phyloP scores from a whole-genome alignment of 2,888 invertebrate species.

The Anthophora plumipes region DNA sequence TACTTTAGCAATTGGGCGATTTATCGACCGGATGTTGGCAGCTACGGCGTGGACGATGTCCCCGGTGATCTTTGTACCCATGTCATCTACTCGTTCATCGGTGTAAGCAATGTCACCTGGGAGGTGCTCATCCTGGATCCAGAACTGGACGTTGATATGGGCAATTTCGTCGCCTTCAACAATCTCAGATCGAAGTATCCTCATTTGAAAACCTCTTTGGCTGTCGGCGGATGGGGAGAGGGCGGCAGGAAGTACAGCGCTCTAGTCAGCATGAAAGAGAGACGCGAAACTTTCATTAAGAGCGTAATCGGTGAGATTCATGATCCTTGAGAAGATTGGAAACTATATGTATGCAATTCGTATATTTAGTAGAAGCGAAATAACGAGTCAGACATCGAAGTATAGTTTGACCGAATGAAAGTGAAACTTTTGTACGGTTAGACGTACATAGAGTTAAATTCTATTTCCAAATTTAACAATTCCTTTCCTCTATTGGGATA shows the following conservation, averaged over 20 bases:
- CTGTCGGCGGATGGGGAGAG: slow-evolving; percentile 96
- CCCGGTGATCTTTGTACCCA: slow-evolving; percentile 94
- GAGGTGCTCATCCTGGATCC: slow-evolving; percentile 92
- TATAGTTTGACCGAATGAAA: no score
- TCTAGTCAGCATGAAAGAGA: slow-evolving; percentile 90
- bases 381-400: no score
- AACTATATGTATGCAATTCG: no score
- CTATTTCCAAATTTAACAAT: no score
- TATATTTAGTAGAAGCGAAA: no score
- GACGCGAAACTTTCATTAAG: slow-evolving; percentile 89
- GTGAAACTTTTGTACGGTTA: no score
- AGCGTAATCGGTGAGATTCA: slow-evolving; percentile 89
- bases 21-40: slow-evolving; percentile 92
- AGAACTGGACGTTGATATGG: slow-evolving; percentile 91
- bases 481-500: no score
- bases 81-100: slow-evolving; percentile 94
- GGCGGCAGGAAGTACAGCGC: slow-evolving; percentile 94
- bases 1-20: slow-evolving; percentile 94
- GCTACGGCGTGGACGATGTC: slow-evolving; percentile 93
- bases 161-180: slow-evolving; percentile 93
- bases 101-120: slow-evolving; percentile 91
- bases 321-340: no score
- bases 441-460: no score
- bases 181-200: slow-evolving; percentile 89
- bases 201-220: slow-evolving; percentile 90